Percentiles rank a stretch among this genome's conserved stretches.
Evolutionary conservation across 2,113 vertebrate genomes (phyloP).

Genomic region (Heliornis fulica): DNA sequence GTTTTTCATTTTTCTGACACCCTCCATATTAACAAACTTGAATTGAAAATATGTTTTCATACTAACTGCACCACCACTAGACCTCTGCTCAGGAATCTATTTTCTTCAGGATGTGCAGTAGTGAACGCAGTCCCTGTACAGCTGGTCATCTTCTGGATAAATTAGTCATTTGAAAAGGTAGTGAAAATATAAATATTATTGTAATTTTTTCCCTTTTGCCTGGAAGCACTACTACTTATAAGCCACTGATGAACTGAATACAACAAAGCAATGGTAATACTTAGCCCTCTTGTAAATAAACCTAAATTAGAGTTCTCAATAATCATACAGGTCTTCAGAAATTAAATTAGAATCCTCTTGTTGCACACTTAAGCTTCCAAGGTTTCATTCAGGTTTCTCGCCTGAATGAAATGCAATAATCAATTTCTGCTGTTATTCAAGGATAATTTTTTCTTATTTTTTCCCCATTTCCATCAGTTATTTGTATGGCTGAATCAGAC

Average conservation of each 20-base stretch:
- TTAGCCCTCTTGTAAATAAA: neutral
- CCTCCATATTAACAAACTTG: neutral
- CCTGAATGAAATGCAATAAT: neutral
- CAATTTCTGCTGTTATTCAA: neutral
- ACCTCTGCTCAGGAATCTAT: neutral
- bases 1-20: conserved; percentile 7
- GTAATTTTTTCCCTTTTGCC: neutral
- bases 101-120: neutral
- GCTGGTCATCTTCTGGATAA: neutral
- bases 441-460: neutral
- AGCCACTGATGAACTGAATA: neutral
- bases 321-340: neutral
- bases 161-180: neutral
- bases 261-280: neutral
- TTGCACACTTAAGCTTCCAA: neutral
- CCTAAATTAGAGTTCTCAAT: neutral
- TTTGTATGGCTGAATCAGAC: neutral
- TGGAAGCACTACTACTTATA: neutral
- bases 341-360: neutral
- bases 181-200: neutral
- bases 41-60: neutral
- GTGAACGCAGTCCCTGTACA: neutral
- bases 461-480: neutral
- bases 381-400: neutral
- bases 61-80: neutral